Base-by-base conservation (phyloP, 1,140 invertebrate species). In the Alviniconcha marisindica region DNA sequence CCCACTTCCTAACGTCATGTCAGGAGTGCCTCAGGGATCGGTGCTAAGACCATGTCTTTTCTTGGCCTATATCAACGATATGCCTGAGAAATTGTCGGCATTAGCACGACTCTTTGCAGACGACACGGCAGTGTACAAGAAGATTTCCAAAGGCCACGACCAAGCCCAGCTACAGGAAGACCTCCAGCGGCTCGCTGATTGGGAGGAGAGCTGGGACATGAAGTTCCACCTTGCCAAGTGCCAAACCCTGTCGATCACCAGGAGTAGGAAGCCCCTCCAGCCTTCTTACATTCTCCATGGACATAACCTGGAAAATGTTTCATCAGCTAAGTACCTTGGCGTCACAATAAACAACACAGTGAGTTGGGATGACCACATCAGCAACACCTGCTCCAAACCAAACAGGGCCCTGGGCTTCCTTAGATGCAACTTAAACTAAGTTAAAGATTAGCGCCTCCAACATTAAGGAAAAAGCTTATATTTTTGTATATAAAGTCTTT, bases 381-480 rank as follows among this genome's bases (percentile, higher is more conserved):
- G 71, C 18, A n/a, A 24, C 36, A 48, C 48, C 42, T 78, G 77
- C 48, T n/a, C 24, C 77, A 3, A 51, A 78, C 36, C 77, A 33
- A 78, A 78, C 48, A 48, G 33, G 42, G 48, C 77, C 42, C 38
- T 78, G 14, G 77, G 14, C 5, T 78, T 78, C 56, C 44, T 84
- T 0, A 24, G 73, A 1, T 1, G 0, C 36, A 73, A 63, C 81
- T 77, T 38, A 40, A n/a, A n/a, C n/a, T n/a, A n/a, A n/a, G n/a
- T n/a, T 84, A 10, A 77, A 81, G 0, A 74, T 80, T 0, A 21
- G 48, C 7, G 38, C 63, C 24, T 38, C n/a, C 12, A 51, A 77
- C 0, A 77, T 82, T 10, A 82, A 84, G 48, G 73, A 85, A 77
- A 40, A 82, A 42, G 82, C 86, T 15, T 85, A 82, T 42, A 83